Percentiles rank a stretch among this genome's conserved stretches.
These are phyloP conservation scores for Apantesis nais DNA, from an alignment of 2,888 invertebrate species.

Conservation along the genomic window DNA sequence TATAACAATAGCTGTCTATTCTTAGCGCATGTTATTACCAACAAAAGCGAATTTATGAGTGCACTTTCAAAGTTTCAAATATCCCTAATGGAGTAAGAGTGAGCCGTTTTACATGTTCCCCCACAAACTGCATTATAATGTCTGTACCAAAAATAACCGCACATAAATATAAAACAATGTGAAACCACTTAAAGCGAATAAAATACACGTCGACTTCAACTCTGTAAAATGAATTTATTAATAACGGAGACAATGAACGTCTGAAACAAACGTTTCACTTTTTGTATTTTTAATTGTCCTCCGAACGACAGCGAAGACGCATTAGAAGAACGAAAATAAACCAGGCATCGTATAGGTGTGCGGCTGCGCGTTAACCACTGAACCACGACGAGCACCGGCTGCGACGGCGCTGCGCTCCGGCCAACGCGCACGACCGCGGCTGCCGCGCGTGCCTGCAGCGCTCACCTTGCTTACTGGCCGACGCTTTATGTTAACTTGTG, in stretches of 20 bases:
- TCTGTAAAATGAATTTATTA: slow-evolving; percentile 86
- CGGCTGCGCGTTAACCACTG: slow-evolving; percentile 34
- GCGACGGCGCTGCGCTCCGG: slow-evolving; percentile 27
- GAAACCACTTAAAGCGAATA: slow-evolving; percentile 86
- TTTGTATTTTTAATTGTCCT: slow-evolving; percentile 86
- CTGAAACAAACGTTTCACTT: slow-evolving; percentile 84
- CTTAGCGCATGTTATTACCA: slow-evolving; percentile 76
- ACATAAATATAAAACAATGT: slow-evolving; percentile 86
- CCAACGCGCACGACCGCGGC: slow-evolving; percentile 25
- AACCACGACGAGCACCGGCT: slow-evolving; percentile 38
- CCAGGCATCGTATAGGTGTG: slow-evolving; percentile 81
- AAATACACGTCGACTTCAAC: slow-evolving; percentile 85
- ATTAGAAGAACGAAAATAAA: slow-evolving; percentile 85
- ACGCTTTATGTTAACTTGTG: slow-evolving; percentile 59
- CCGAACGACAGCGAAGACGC: slow-evolving; percentile 81
- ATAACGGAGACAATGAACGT: slow-evolving; percentile 86
- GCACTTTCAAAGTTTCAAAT: slow-evolving; percentile 84
- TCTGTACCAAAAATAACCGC: slow-evolving; percentile 83
- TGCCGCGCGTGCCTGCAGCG: slow-evolving; percentile 16
- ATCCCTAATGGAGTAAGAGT: slow-evolving; percentile 84
- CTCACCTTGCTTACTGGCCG: slow-evolving; percentile 23
- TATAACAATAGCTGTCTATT: slow-evolving; percentile 72
- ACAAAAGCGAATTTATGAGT: slow-evolving; percentile 83
- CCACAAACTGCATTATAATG: slow-evolving; percentile 85
- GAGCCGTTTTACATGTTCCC: slow-evolving; percentile 83